Conservation (phyloP, 2,113 vertebrate genomes). For the Epinephelus cyanopodus region DNA sequence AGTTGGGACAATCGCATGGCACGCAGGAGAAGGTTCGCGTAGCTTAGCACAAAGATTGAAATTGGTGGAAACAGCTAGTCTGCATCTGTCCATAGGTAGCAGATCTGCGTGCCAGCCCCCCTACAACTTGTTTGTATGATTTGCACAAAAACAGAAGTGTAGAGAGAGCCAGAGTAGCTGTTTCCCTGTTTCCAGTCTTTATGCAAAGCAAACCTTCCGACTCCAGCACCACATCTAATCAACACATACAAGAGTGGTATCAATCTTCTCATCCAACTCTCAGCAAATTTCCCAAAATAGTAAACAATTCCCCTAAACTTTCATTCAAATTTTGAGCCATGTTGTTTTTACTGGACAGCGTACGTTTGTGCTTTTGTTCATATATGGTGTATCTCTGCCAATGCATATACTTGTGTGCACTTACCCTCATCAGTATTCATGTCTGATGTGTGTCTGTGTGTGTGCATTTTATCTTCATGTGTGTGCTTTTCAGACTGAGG, state of each 20-base stretch:
- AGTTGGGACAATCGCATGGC: too few species aligned
- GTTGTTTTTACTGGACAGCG: not conserved
- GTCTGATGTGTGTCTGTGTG: not conserved
- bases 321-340: not conserved
- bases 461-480: not conserved
- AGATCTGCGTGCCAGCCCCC: not conserved
- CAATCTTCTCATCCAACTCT: not conserved
- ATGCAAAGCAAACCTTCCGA: too few species aligned
- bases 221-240: too few species aligned
- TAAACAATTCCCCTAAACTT: too few species aligned
- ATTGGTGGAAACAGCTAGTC: not conserved
- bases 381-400: not conserved
- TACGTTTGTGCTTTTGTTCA: not conserved
- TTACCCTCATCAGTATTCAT: not conserved
- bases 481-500: conserved; percentile 25
- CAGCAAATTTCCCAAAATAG: too few species aligned
- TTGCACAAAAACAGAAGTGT: too few species aligned
- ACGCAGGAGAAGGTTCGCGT: too few species aligned
- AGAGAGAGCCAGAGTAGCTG: not conserved
- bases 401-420: not conserved
- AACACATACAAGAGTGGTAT: too few species aligned
- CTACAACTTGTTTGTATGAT: not conserved
- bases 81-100: not conserved
- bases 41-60: not conserved
- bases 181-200: not conserved